phyloP scores from a whole-genome alignment of 2,113 vertebrate species.

The Hystrix brachyura region DNA sequence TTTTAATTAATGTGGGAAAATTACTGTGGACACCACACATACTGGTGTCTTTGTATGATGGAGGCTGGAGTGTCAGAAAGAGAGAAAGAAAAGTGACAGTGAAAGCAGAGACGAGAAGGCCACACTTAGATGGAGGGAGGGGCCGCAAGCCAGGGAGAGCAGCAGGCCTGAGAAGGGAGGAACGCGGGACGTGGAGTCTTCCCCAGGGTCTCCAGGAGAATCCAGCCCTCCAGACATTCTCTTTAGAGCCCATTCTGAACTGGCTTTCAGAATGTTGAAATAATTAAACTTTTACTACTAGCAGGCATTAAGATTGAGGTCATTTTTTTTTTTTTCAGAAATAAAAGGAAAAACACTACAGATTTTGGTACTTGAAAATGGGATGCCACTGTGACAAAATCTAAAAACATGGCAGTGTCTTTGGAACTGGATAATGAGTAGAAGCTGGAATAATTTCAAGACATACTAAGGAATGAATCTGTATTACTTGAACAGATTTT shows the following conservation, averaged over 20 bases:
- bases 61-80: neutral
- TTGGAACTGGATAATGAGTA: neutral
- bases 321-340: neutral
- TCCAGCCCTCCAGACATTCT: neutral
- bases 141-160: neutral
- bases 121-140: neutral
- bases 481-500: neutral
- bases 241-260: neutral
- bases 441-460: neutral
- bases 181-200: accelerated
- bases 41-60: neutral
- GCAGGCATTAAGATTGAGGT: neutral
- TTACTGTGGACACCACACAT: neutral
- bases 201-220: neutral
- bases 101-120: neutral
- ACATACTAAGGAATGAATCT: neutral
- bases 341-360: too few relatives aligned
- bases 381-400: neutral
- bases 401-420: neutral
- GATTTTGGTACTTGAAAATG: neutral
- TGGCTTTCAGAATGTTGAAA: neutral
- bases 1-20: neutral
- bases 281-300: neutral
- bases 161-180: neutral
- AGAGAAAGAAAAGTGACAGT: neutral